Evolutionary conservation across 1,140 invertebrate genomes (phyloP).

Genomic region (Macrosteles quadrilineatus): DNA sequence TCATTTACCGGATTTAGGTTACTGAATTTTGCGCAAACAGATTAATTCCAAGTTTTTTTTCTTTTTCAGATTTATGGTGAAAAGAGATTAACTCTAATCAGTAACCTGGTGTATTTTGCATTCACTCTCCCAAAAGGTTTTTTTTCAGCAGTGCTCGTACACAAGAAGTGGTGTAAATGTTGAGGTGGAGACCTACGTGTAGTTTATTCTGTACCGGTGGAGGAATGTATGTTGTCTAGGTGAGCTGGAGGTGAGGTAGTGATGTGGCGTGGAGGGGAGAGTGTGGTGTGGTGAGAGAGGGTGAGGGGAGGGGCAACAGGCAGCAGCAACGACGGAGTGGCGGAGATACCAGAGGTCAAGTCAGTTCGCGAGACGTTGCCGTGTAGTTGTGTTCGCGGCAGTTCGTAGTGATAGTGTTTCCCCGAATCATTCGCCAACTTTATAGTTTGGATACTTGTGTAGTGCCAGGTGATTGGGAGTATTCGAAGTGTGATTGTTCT

Average conservation of each 20-base stretch:
- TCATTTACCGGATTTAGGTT: too few species aligned
- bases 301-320: not conserved
- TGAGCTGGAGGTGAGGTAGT: not conserved
- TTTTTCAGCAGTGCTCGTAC: too few species aligned
- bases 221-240: too few species aligned
- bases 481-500: not conserved
- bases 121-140: too few species aligned
- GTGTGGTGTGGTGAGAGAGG: not conserved
- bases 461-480: not conserved
- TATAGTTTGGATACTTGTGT: not conserved
- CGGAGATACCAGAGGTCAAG: slow-evolving; percentile 11
- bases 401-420: not conserved
- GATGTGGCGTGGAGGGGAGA: not conserved
- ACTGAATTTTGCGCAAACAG: too few species aligned
- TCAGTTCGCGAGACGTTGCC: slow-evolving; percentile 1
- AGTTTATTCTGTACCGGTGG: not conserved
- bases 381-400: not conserved
- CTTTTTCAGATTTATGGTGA: too few species aligned
- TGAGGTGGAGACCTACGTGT: too few species aligned
- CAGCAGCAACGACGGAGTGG: too few species aligned
- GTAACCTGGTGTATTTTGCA: too few species aligned
- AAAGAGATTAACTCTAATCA: too few species aligned
- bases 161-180: too few species aligned
- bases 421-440: not conserved
- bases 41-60: too few species aligned